A percentile compares a stretch with the other conserved stretches of the same genome.
Conservation (phyloP, 2,888 invertebrate genomes). For the Amphipyra berbera region DNA sequence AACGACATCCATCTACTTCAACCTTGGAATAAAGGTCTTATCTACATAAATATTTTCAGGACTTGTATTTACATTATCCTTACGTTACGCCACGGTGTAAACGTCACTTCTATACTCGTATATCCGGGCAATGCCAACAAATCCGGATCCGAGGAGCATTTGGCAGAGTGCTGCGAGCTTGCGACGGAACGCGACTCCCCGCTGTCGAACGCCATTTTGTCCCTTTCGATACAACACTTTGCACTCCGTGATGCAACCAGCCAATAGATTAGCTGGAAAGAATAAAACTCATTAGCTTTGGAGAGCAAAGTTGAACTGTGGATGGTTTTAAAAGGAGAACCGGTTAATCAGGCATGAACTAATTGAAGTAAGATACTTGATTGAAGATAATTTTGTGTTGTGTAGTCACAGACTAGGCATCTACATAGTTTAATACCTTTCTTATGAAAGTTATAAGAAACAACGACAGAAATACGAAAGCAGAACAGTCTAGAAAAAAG, state of each 20-base stretch:
- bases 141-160: slow-evolving; percentile 84
- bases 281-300: slow-evolving; percentile 57
- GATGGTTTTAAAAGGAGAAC: slow-evolving; percentile 9
- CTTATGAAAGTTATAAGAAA: no score
- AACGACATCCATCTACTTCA: no score
- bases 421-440: no score
- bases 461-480: no score
- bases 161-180: slow-evolving; percentile 79
- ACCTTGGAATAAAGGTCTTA: no score
- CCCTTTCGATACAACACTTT: slow-evolving; percentile 81
- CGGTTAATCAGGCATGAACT: slow-evolving; percentile 19
- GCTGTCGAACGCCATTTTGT: slow-evolving; percentile 76
- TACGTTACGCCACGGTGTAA: slow-evolving; percentile 63
- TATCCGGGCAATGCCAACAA: slow-evolving; percentile 75
- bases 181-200: slow-evolving; percentile 64
- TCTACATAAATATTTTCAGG: no score
- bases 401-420: no score
- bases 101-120: slow-evolving; percentile 57
- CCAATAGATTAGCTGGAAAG: slow-evolving; percentile 52
- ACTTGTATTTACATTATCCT: no score
- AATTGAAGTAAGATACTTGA: slow-evolving; percentile 2
- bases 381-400: no score
- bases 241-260: slow-evolving; percentile 77
- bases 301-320: slow-evolving; percentile 36
- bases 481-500: no score